Conservation (phyloP, 1,140 invertebrate species). For the Ylistrum balloti region DNA sequence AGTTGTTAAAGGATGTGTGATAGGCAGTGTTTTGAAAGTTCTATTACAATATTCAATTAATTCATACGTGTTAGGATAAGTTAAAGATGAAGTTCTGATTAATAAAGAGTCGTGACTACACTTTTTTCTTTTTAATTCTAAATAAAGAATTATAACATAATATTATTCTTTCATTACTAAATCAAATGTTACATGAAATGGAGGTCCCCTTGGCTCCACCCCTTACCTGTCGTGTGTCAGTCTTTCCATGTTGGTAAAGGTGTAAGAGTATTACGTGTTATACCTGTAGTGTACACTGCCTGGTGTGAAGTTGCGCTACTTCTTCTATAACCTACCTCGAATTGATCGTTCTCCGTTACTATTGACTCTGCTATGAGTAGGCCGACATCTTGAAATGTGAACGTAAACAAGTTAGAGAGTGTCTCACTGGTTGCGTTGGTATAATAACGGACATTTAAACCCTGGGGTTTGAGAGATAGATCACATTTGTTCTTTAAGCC, state of each 20-base stretch:
- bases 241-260: not conserved
- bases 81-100: no score
- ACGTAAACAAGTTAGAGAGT: not conserved
- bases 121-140: no score
- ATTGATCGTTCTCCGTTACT: not conserved
- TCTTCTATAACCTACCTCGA: not conserved
- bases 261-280: not conserved
- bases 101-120: no score
- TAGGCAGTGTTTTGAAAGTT: not conserved
- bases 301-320: not conserved
- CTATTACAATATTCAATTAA: no score
- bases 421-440: not conserved
- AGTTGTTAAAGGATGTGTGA: no score
- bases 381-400: not conserved
- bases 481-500: not conserved
- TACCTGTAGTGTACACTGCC: not conserved
- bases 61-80: no score
- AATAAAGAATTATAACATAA: no score
- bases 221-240: not conserved
- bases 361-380: not conserved
- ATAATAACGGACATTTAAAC: constrained; percentile 4
- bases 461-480: not conserved
- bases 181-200: no score
- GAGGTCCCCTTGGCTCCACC: no score
- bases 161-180: no score